Conservation (phyloP, 2,888 invertebrate genomes). For the Coecobrya sp. region DNA sequence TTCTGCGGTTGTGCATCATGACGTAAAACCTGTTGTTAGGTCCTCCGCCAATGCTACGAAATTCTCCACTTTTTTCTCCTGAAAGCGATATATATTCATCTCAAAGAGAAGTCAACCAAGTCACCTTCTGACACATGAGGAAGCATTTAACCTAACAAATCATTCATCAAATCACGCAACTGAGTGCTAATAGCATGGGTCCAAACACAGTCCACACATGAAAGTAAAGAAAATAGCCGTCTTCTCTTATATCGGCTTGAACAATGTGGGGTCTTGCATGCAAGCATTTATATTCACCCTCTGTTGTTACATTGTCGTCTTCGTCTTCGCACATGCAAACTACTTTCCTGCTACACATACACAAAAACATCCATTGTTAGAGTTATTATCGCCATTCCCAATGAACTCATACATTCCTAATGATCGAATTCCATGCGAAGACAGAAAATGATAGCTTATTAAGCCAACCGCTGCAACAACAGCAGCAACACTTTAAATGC, state of each 20-base stretch:
- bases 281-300: slow-evolving; percentile 1
- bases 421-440: slow-evolving; percentile 57
- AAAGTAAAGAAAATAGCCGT: slow-evolving; percentile 7
- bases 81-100: slow-evolving; percentile 63
- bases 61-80: not conserved
- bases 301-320: not conserved
- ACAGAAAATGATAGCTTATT: slow-evolving; percentile 65
- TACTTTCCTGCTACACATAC: slow-evolving; percentile 4
- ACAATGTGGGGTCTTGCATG: slow-evolving; percentile 73
- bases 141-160: slow-evolving; percentile 76
- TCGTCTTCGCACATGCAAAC: slow-evolving; percentile 56
- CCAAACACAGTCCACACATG: slow-evolving; percentile 3
- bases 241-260: not conserved
- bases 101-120: slow-evolving; percentile 71
- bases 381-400: slow-evolving; percentile 24
- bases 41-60: not conserved
- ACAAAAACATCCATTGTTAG: not conserved
- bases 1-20: slow-evolving; percentile 4
- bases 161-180: slow-evolving; percentile 75
- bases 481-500: not conserved
- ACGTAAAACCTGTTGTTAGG: not conserved
- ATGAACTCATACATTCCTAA: slow-evolving; percentile 62
- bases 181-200: slow-evolving; percentile 64
- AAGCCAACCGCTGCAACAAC: not conserved
- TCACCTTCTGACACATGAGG: slow-evolving; percentile 72